Conservation (phyloP, 2,113 vertebrate genomes). For the Micronycteris hirsuta region DNA sequence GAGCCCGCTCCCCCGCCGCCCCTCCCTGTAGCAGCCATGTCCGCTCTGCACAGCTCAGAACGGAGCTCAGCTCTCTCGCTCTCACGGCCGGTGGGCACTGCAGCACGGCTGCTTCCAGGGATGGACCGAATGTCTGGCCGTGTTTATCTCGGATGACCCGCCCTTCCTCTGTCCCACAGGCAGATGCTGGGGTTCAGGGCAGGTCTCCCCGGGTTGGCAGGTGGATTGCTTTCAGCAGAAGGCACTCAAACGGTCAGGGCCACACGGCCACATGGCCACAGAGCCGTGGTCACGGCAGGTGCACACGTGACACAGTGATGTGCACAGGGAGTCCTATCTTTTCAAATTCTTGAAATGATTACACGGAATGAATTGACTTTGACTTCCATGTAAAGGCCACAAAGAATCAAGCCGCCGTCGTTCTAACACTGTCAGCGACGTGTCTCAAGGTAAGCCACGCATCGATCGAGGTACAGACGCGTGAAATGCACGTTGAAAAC, state of each 20-base stretch:
- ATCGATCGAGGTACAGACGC: constrained; percentile 58
- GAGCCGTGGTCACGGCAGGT: neutral
- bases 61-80: too few relatives aligned
- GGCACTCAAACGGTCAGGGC: neutral
- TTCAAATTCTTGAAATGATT: neutral
- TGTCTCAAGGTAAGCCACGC: constrained; percentile 49
- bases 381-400: constrained; percentile 56
- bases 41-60: too few relatives aligned
- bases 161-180: too few relatives aligned
- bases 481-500: constrained; percentile 57
- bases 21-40: too few relatives aligned
- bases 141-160: neutral
- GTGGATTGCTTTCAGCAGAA: neutral
- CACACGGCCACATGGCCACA: neutral
- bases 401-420: constrained; percentile 51
- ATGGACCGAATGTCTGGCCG: rapidly evolving
- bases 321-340: neutral
- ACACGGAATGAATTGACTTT: constrained; percentile 22
- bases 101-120: too few relatives aligned
- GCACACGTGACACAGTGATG: neutral
- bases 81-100: too few relatives aligned
- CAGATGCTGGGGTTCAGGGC: neutral
- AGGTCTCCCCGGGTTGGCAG: neutral
- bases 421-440: constrained; percentile 54
- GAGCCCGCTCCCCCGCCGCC: too few relatives aligned